Evolutionary conservation across 2,888 invertebrate species (phyloP).

Genomic region (Temnothorax ravouxi): DNA sequence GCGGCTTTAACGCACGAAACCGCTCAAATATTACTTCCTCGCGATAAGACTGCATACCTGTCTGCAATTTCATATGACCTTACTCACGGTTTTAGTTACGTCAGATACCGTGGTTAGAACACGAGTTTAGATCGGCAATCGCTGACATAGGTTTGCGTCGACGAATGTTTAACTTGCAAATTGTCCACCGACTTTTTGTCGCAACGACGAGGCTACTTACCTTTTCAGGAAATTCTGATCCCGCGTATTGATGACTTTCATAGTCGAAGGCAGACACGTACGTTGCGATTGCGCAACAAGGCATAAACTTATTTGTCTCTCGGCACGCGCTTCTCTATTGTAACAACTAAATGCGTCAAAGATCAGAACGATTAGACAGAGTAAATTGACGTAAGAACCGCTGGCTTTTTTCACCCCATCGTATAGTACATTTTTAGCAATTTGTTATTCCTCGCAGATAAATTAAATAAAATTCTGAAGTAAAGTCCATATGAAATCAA

Average conservation of each 20-base stretch:
- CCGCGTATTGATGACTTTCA: conserved; percentile 5
- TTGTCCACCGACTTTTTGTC: conserved; percentile 20
- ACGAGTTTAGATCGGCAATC: background rate
- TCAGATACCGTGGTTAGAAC: background rate
- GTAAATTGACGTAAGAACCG: conserved; percentile 8
- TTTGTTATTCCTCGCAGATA: background rate
- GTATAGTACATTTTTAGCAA: background rate
- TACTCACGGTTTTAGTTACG: conserved; percentile 41
- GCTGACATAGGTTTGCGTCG: background rate
- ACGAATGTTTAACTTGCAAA: background rate
- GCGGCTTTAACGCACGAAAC: background rate
- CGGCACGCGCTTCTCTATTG: conserved; percentile 2
- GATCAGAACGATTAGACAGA: background rate
- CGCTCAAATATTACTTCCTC: conserved; percentile 1
- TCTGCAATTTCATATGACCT: conserved; percentile 30
- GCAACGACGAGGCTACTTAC: background rate
- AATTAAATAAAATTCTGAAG: conserved; percentile 1
- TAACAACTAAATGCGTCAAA: conserved; percentile 40
- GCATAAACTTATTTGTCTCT: conserved; percentile 22
- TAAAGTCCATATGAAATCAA: conserved; percentile 13
- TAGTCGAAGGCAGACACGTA: background rate
- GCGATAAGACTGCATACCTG: conserved; percentile 26
- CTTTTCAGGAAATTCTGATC: conserved; percentile 3
- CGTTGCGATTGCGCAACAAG: background rate
- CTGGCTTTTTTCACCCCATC: conserved; percentile 1